phyloP scores from a whole-genome alignment of 2,797 vertebrate genomes.

The Chromobotia macracanthus region DNA sequence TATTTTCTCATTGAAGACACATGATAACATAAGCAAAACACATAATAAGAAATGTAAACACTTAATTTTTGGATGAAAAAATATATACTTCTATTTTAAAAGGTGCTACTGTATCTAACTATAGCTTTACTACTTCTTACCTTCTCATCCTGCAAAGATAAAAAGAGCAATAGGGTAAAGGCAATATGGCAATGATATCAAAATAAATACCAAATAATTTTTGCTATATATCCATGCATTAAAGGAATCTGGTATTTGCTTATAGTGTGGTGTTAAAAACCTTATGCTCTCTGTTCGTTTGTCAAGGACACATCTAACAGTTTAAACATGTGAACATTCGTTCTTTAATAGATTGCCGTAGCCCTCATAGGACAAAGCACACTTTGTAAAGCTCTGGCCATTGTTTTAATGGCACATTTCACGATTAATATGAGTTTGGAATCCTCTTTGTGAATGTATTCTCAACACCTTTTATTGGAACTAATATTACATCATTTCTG shows the following conservation, averaged over 20 bases:
- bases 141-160: not conserved
- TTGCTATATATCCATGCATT: not conserved
- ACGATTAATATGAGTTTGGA: slow-evolving; percentile 43
- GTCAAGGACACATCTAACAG: slow-evolving; percentile 32
- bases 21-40: too few relatives aligned
- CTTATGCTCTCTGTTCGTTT: slow-evolving; percentile 1
- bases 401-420: slow-evolving; percentile 47
- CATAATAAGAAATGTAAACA: too few relatives aligned
- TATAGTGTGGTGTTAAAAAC: slow-evolving; percentile 8
- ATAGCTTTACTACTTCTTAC: not conserved
- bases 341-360: slow-evolving; percentile 29
- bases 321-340: slow-evolving; percentile 37
- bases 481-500: slow-evolving; percentile 50
- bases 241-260: not conserved
- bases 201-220: not conserved
- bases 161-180: not conserved
- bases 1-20: too few relatives aligned
- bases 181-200: slow-evolving; percentile 5
- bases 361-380: slow-evolving; percentile 31
- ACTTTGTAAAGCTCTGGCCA: slow-evolving; percentile 40
- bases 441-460: slow-evolving; percentile 33
- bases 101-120: not conserved
- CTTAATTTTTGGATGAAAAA: too few relatives aligned
- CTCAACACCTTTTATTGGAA: slow-evolving; percentile 41
- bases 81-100: too few relatives aligned